Evolutionary conservation across 1,140 invertebrate species (phyloP), one percentile per base, ranked within the genome.

Genomic region (Pygmarrhopalites habei): DNA sequence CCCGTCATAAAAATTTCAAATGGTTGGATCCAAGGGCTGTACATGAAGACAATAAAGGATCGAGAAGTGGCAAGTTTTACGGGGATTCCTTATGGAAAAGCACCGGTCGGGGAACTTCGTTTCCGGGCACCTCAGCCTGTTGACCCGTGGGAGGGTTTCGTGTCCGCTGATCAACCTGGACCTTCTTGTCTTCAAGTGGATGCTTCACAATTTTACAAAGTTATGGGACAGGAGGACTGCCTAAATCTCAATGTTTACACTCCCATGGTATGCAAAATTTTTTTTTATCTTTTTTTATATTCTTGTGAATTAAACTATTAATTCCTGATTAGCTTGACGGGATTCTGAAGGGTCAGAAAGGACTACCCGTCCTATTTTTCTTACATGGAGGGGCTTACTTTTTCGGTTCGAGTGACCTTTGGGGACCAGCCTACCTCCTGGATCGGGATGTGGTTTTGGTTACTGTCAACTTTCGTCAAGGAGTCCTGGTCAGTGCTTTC

Each of bases 1-100:
- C 53, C 53, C 3, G 53, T 39, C 3, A 15, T 56, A 3, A 29
- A 56, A 41, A 56, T 32, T 14, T 3, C 35, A 32, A 35, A 35
- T 12, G 53, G 53, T n/a, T 56, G 53, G 53, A 30, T 56, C 21
- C 53, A 56, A 41, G 53, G 53, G 17, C 7, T 19, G n/a, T 17
- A 56, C 12, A 56, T 56, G 53, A 56, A 12, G 30, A 56, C 53
- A 14, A 56, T 56, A 12, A 39, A 39, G 53, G 35, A 25, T 12
- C 12, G 53, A 10, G 30, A 56, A 7, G 39, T 56, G 10, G 53
- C 53, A 7, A 32, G 10, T 2, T 78, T 76, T 63, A 68, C 73
- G n/a, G 74, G 74, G 17, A 74, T 78, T 43, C 77, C 77, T 1
- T 78, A 75, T 61, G 77, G 76, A 17, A 64, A 72, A 53, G 72